A percentile compares a stretch with the other conserved stretches of the same genome.
These are phyloP conservation scores for Sinopyrophorus schimmeli DNA, from an alignment of 2,888 invertebrate genomes.

Conservation along the genomic window DNA sequence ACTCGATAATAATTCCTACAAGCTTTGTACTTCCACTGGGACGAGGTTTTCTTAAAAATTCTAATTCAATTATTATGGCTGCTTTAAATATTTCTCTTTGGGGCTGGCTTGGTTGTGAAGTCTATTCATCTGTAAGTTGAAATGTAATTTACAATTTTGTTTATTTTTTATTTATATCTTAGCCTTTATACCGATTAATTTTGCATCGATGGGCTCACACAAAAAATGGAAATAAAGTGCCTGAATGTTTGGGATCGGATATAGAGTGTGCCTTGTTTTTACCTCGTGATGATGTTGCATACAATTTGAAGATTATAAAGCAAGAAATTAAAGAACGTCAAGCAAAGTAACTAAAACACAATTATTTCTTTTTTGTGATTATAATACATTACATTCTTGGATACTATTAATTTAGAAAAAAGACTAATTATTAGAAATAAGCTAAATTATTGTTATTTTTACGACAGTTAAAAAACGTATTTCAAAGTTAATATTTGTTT, in stretches of 20 bases:
- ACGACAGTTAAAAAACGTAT: too few species aligned
- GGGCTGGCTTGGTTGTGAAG: conserved; percentile 34
- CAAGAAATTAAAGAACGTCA: conserved; percentile 40
- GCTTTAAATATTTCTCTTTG: conserved; percentile 32
- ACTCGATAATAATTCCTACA: conserved; percentile 31
- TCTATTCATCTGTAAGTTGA: conserved; percentile 34
- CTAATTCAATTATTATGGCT: conserved; percentile 21
- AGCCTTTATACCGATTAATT: conserved; percentile 39
- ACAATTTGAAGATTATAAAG: conserved; percentile 36
- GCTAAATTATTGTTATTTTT: too few species aligned
- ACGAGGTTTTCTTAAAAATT: conserved; percentile 28
- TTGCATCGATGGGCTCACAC: conserved; percentile 38
- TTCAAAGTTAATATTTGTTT: too few species aligned
- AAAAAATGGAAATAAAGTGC: conserved; percentile 18
- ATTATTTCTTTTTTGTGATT: too few species aligned
- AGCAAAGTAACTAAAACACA: conserved; percentile 34
- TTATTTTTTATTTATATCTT: conserved; percentile 11
- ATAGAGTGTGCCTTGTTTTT: conserved; percentile 40
- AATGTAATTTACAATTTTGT: conserved; percentile 2
- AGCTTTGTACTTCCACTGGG: conserved; percentile 33
- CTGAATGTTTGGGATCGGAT: conserved; percentile 35
- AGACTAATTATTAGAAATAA: too few species aligned
- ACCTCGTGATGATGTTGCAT: conserved; percentile 40
- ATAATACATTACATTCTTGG: too few species aligned
- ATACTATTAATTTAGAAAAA: too few species aligned